Conservation (phyloP, 1,140 invertebrate species). For the Rhyzopertha dominica region DNA sequence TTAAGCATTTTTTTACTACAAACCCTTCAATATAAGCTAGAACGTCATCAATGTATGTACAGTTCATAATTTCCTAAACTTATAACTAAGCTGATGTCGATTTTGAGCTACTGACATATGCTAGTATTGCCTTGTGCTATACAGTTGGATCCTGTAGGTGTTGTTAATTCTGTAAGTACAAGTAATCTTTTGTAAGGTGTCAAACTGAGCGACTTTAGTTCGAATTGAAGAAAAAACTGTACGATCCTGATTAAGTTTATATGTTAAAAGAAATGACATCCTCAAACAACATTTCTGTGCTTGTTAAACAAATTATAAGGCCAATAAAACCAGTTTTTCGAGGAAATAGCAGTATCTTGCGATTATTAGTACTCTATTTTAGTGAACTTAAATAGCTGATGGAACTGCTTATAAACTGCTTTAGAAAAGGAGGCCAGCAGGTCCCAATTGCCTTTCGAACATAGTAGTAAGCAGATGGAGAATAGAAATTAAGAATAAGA, state of each 20-base stretch:
- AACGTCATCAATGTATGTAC: no score
- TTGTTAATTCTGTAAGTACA: slow-evolving; percentile 20
- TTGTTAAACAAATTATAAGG: slow-evolving; percentile 22
- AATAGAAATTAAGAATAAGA: slow-evolving; percentile 34
- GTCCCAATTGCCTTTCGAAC: slow-evolving; percentile 25
- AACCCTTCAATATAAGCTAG: no score
- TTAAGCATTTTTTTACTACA: no score
- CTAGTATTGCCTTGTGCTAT: no score
- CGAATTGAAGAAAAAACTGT: slow-evolving; percentile 43
- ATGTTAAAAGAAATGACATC: slow-evolving; percentile 24
- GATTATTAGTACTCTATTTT: slow-evolving; percentile 11
- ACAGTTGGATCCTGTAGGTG: slow-evolving; percentile 1
- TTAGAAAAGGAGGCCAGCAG: slow-evolving; percentile 22
- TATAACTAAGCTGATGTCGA: no score
- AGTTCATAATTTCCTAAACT: no score
- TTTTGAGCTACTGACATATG: no score
- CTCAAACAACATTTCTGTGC: slow-evolving; percentile 22
- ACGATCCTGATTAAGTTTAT: slow-evolving; percentile 42
- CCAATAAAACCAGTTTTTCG: slow-evolving; percentile 31
- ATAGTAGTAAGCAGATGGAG: slow-evolving; percentile 30
- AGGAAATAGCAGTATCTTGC: slow-evolving; percentile 7
- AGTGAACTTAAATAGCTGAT: slow-evolving; percentile 6
- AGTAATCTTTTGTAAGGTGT: slow-evolving; percentile 34
- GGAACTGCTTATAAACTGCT: slow-evolving; percentile 7
- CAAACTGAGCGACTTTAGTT: slow-evolving; percentile 31